Evolutionary conservation across 2,113 vertebrate species (phyloP).

Genomic region (Danionella cerebrum): DNA sequence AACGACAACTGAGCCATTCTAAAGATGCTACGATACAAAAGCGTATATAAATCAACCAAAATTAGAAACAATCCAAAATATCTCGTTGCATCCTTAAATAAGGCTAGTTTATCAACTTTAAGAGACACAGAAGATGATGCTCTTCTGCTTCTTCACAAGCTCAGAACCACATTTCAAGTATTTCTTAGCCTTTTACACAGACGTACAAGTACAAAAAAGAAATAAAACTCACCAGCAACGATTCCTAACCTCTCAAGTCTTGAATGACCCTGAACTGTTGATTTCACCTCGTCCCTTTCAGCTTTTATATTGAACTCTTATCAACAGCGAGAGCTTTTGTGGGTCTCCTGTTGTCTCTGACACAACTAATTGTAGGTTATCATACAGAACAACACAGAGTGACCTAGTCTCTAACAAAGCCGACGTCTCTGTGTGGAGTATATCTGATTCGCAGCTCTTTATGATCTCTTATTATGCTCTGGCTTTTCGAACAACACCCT

Average conservation of each 20-base stretch:
- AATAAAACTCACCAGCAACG: conserved; percentile 41
- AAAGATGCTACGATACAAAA: conserved; percentile 26
- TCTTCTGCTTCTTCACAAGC: no score
- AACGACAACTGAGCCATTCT: conserved; percentile 38
- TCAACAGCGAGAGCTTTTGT: conserved; percentile 46
- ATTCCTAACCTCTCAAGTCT: not conserved
- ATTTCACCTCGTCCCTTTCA: not conserved
- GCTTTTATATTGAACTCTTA: conserved; percentile 57
- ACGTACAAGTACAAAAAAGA: not conserved
- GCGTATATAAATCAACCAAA: not conserved
- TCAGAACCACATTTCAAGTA: no score
- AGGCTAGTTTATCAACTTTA: no score
- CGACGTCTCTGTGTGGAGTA: conserved; percentile 32
- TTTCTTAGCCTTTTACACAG: not conserved
- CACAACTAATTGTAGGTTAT: conserved; percentile 16
- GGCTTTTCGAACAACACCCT: conserved; percentile 31
- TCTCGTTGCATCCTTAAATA: no score
- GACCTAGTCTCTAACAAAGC: conserved; percentile 63
- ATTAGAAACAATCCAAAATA: not conserved
- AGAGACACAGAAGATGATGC: no score
- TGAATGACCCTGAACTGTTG: conserved; percentile 32
- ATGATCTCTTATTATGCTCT: conserved; percentile 16
- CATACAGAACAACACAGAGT: conserved; percentile 35
- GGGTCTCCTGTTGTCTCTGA: conserved; percentile 34
- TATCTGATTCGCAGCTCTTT: conserved; percentile 14